Conservation (phyloP, 2,888 invertebrate genomes). For the Aspidapion aeneum region DNA sequence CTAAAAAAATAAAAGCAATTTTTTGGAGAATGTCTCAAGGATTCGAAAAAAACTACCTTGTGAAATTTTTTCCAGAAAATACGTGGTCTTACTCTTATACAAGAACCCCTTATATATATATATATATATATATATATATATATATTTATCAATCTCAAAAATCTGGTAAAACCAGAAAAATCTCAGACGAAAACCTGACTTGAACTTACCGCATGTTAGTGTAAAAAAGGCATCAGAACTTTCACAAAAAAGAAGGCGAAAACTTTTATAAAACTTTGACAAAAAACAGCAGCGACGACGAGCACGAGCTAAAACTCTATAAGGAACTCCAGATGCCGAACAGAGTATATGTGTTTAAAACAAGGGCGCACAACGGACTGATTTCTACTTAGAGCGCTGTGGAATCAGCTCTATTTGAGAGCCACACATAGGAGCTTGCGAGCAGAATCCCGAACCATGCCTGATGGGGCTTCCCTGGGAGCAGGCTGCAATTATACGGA, state of each 20-base stretch:
- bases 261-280: neutral
- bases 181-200: neutral
- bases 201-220: neutral
- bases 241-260: neutral
- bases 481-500: too few relatives aligned
- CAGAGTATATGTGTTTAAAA: neutral
- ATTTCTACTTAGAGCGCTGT: neutral
- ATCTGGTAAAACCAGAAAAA: too few relatives aligned
- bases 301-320: neutral
- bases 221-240: neutral
- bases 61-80: too few relatives aligned
- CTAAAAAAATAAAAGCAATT: too few relatives aligned
- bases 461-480: neutral
- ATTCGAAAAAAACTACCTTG: too few relatives aligned
- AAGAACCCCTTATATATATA: too few relatives aligned
- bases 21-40: too few relatives aligned
- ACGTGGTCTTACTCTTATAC: too few relatives aligned
- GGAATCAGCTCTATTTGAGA: neutral
- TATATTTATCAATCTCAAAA: too few relatives aligned
- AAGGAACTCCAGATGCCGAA: too few relatives aligned
- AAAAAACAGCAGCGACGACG: neutral
- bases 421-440: neutral
- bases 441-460: neutral
- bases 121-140: too few relatives aligned
- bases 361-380: neutral